These are phyloP conservation scores for Piprites chloris DNA, from an alignment of 2,113 vertebrate species.

Conservation along the genomic window DNA sequence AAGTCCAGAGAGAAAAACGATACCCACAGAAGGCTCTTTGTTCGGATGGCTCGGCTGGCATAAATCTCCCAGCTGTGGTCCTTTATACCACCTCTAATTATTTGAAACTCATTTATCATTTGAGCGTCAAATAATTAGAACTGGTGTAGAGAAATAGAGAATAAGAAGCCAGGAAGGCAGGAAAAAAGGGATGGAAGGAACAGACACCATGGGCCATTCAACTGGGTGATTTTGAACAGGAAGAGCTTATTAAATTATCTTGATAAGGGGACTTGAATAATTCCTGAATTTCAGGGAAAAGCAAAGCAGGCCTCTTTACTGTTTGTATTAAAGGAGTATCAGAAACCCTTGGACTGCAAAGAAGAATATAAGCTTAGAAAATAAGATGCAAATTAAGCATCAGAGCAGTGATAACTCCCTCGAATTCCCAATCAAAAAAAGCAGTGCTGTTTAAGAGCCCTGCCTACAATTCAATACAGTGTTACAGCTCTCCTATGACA, in stretches of 20 bases:
- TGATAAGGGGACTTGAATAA: constrained; percentile 5
- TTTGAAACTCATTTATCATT: constrained; percentile 56
- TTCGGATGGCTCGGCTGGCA: neutral
- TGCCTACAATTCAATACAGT: neutral
- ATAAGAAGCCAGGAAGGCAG: neutral
- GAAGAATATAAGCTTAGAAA: neutral
- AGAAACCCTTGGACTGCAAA: neutral
- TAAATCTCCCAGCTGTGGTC: constrained; percentile 20
- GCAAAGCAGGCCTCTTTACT: neutral
- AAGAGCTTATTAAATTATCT: constrained; percentile 42
- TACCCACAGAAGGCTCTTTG: constrained; percentile 60
- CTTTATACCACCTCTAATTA: constrained; percentile 56
- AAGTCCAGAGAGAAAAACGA: constrained; percentile 41
- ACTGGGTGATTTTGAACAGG: constrained; percentile 30
- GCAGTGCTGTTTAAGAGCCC: neutral
- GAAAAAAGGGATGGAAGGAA: constrained; percentile 21
- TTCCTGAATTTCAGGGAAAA: constrained; percentile 19
- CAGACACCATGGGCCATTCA: neutral
- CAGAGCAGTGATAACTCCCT: neutral
- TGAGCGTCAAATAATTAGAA: constrained; percentile 27
- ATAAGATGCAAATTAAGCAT: neutral
- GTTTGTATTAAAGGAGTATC: neutral
- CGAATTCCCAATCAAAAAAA: neutral
- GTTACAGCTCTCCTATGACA: neutral
- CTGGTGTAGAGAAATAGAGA: neutral